A percentile compares a stretch with the other conserved stretches of the same genome.
Conservation (phyloP, 2,888 invertebrate genomes). For the Ormyrus thymus region DNA sequence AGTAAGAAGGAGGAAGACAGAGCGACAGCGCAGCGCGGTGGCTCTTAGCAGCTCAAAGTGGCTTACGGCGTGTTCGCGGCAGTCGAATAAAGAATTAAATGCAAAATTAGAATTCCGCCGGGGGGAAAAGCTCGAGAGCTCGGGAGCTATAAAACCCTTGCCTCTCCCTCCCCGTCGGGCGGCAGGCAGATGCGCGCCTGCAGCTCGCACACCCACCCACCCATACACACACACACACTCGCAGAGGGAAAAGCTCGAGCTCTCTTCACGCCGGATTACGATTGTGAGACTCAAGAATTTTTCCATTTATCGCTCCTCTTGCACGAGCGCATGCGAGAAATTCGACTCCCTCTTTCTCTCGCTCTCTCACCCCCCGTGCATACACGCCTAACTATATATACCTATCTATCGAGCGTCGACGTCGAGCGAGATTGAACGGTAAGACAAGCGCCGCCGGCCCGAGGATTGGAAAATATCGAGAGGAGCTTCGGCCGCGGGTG, state of each 20-base stretch:
- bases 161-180: not conserved
- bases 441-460: conserved; percentile 22
- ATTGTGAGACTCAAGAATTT: conserved; percentile 72
- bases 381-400: not conserved
- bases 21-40: not conserved
- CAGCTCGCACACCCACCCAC: too few species aligned
- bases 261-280: conserved; percentile 67
- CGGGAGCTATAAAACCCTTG: conserved; percentile 60
- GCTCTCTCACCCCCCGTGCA: not conserved
- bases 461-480: conserved; percentile 2
- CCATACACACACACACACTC: too few species aligned
- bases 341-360: conserved; percentile 58
- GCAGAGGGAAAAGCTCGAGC: not conserved
- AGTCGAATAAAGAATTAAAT: conserved; percentile 65
- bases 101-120: conserved; percentile 64
- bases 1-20: not conserved
- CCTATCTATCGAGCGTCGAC: conserved; percentile 18
- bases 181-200: too few species aligned
- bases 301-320: conserved; percentile 73
- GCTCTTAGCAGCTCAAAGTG: conserved; percentile 56
- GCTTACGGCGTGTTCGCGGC: conserved; percentile 58
- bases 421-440: conserved; percentile 36
- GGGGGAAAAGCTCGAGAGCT: not conserved
- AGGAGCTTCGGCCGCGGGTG: not conserved
- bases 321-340: conserved; percentile 71